Evolutionary conservation across 2,888 invertebrate genomes (phyloP).

Genomic region (Muschampia plurimacula): DNA sequence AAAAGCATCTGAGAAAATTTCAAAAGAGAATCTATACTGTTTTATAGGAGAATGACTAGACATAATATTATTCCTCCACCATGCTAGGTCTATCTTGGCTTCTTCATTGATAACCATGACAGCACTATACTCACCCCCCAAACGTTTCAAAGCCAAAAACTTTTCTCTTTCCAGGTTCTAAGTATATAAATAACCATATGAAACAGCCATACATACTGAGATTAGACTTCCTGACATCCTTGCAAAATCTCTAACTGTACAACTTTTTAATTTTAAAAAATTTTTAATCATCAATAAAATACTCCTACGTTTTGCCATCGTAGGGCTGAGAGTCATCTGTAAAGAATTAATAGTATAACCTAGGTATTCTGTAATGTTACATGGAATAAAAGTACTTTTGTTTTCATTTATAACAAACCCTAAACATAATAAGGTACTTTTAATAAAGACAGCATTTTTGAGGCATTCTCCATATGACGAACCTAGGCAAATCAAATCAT

Average conservation of each 20-base stretch:
- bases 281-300: background rate
- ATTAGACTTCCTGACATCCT: background rate
- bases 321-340: background rate
- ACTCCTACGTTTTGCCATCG: background rate
- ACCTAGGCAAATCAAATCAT: background rate
- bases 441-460: background rate
- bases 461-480: background rate
- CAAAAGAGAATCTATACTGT: background rate
- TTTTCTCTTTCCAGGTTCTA: background rate
- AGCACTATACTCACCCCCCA: background rate
- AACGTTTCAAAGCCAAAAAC: background rate
- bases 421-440: background rate
- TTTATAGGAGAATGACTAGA: background rate
- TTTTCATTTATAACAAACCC: background rate
- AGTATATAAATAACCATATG: background rate
- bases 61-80: background rate
- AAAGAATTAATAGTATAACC: background rate
- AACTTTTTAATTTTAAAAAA: background rate
- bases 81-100: background rate
- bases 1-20: slow-evolving; percentile 3
- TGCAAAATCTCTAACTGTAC: background rate
- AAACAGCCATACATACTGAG: background rate
- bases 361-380: background rate
- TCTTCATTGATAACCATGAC: background rate
- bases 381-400: background rate